Base-by-base conservation (phyloP, 2,113 vertebrate genomes). In the Pseudonaja textilis region DNA sequence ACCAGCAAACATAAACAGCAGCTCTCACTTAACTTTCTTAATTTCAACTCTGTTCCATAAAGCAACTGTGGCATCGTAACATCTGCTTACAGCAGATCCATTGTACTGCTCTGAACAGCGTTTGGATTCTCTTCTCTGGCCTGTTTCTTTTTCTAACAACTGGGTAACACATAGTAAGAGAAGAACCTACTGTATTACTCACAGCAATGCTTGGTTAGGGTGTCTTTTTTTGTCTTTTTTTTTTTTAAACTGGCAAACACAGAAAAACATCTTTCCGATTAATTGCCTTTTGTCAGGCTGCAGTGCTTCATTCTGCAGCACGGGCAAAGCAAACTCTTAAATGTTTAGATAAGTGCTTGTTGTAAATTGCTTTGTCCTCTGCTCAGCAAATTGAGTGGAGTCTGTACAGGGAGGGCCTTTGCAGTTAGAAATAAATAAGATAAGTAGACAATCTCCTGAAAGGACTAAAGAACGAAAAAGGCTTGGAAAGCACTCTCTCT, bases 1-100 rank as follows among this genome's bases (percentile, higher is more conserved):
- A 88, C 93, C 93, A 93, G 95, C 12, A 55, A 94, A 91, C 64
- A 54, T 86, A 94, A 95, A 91, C 91, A 93, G 8, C 91, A 94
- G 92, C 93, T 96, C 94, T 90, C 54, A 92, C 39, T 91, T 94
- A 10, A 10, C 90, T 96, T 93, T 11, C 89, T 94, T 93, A 93
- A 89, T 95, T 96, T 93, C 95, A 85, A 93, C 93, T 95, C 93
- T 93, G 95, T 92, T 91, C 90, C 93, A 20, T 91, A 89, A 94
- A 96, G 92, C 95, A 94, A 93, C 92, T 93, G 69, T 91, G 95
- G 91, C 81, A 89, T 95, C 34, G 87, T 91, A 87, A 94, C 93
- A 90, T 85, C 89, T 95, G 92, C 94, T 56, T 55, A 29, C 3
- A 3, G 23, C 39, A 11, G 34, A n/a, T 34, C 34, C 47, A 55